Evolutionary conservation across 1,140 invertebrate species (phyloP).

Genomic region (Drosophila ironensis): DNA sequence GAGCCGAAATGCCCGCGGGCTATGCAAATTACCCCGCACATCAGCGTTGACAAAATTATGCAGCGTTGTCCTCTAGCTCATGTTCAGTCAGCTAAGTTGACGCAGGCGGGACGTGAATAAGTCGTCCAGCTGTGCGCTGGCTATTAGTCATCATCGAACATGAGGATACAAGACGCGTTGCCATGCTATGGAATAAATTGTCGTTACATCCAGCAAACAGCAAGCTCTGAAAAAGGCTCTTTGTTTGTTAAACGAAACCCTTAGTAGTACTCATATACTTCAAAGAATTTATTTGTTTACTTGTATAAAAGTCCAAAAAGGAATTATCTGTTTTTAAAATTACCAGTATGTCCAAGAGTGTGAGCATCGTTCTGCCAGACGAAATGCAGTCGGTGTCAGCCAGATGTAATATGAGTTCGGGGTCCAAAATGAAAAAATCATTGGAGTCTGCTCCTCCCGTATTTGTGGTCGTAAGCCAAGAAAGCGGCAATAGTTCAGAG

Average conservation of each 20-base stretch:
- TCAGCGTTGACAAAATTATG: conserved; percentile 54
- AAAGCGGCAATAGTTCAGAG: not conserved
- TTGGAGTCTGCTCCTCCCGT: not conserved
- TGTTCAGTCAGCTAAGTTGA: not conserved
- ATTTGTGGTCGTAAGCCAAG: conserved; percentile 8
- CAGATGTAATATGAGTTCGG: too few relatives aligned
- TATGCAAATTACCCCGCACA: conserved; percentile 58
- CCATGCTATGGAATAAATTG: not conserved
- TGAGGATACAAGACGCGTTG: conserved; percentile 31
- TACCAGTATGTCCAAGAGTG: conserved; percentile 49
- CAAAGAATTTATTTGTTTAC: not conserved
- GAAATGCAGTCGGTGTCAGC: too few relatives aligned
- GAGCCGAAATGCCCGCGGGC: conserved; percentile 25
- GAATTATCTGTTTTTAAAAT: conserved; percentile 6
- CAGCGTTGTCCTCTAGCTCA: not conserved
- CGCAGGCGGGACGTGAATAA: not conserved
- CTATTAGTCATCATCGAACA: conserved; percentile 47
- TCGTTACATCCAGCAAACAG: not conserved
- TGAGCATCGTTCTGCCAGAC: conserved; percentile 46
- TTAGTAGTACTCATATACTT: not conserved
- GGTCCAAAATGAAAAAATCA: too few relatives aligned
- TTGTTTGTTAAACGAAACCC: not conserved
- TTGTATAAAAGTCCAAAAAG: not conserved
- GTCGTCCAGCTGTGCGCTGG: not conserved
- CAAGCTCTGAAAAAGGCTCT: not conserved